Conservation (phyloP, 2,888 invertebrate species). For the Hipparchia semele region DNA sequence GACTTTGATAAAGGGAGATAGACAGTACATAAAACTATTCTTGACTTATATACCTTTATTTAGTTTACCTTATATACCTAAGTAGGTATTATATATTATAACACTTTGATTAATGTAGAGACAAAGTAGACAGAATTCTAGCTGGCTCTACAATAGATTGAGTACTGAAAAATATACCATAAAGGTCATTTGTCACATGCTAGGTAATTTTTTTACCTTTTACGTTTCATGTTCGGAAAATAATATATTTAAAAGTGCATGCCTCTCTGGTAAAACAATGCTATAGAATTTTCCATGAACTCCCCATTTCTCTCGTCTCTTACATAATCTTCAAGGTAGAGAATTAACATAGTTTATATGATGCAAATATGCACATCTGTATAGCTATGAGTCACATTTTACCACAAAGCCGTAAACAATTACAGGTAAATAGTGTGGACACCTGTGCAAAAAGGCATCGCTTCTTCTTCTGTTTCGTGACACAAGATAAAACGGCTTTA, state of each 20-base stretch:
- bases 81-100: not conserved
- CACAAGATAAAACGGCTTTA: conserved; percentile 11
- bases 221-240: too few species aligned
- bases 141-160: too few species aligned
- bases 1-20: conserved; percentile 1
- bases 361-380: conserved; percentile 15
- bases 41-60: not conserved
- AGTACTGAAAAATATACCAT: too few species aligned
- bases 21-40: not conserved
- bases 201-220: too few species aligned
- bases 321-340: not conserved
- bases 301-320: not conserved
- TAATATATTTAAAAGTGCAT: too few species aligned
- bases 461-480: conserved; percentile 25
- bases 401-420: conserved; percentile 21
- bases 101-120: too few species aligned
- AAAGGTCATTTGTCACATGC: too few species aligned
- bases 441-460: conserved; percentile 32
- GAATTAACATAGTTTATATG: conserved; percentile 16
- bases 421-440: conserved; percentile 27
- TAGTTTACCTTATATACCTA: not conserved
- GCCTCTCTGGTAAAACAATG: not conserved
- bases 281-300: not conserved
- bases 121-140: too few species aligned
- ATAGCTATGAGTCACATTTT: conserved; percentile 14